Evolutionary conservation across 2,113 vertebrate genomes (phyloP).

Genomic region (Apodemus sylvaticus): DNA sequence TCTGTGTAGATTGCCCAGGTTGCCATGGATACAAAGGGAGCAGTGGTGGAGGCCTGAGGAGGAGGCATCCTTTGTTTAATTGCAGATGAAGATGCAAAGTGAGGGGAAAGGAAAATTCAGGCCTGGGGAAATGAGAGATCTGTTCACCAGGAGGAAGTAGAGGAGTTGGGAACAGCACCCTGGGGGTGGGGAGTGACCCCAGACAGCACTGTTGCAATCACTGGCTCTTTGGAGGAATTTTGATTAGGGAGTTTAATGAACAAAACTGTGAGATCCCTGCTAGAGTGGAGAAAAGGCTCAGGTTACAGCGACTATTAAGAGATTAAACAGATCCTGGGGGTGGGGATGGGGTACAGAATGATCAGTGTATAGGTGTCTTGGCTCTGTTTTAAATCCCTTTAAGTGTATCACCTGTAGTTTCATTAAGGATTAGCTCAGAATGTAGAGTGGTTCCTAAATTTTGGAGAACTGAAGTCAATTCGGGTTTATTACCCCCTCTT

Average conservation of each 20-base stretch:
- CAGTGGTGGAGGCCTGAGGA: neutral
- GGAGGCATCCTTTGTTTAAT: slow-evolving; percentile 26
- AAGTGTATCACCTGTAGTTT: neutral
- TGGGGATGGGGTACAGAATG: neutral
- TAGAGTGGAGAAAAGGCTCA: neutral
- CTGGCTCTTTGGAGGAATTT: neutral
- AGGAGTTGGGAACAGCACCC: neutral
- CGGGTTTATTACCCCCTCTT: neutral
- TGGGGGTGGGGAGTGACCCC: neutral
- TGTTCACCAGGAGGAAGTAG: slow-evolving; percentile 34
- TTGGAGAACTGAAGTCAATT: neutral
- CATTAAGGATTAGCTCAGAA: slow-evolving; percentile 25
- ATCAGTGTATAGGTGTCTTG: slow-evolving; percentile 6
- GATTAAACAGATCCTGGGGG: slow-evolving; percentile 28
- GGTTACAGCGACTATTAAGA: neutral
- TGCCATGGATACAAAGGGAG: slow-evolving; percentile 48
- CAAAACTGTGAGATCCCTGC: neutral
- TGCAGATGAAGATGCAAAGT: slow-evolving; percentile 44
- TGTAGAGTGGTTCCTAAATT: neutral
- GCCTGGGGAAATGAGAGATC: slow-evolving; percentile 20
- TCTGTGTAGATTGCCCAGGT: slow-evolving; percentile 27
- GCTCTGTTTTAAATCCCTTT: slow-evolving; percentile 38
- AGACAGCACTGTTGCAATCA: neutral
- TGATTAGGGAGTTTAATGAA: slow-evolving; percentile 38
- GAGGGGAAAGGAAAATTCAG: slow-evolving; percentile 22